phyloP scores from a whole-genome alignment of 1,140 invertebrate genomes.

The Oreohelix idahoensis region DNA sequence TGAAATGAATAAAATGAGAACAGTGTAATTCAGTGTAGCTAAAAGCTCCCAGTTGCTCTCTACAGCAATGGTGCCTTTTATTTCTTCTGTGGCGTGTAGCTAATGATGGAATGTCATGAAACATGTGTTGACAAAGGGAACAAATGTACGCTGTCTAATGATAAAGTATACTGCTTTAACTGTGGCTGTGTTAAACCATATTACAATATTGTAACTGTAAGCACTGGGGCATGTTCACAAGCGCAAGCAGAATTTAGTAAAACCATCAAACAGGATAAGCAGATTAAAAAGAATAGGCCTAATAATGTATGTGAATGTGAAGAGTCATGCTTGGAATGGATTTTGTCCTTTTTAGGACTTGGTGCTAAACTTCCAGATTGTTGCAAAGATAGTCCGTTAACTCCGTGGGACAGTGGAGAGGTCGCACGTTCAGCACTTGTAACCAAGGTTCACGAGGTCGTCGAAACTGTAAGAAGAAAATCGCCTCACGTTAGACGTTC shows the following conservation, averaged over 20 bases:
- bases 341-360: neutral
- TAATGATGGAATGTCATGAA: slow-evolving; percentile 18
- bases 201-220: neutral
- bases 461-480: neutral
- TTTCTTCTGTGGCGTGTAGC: neutral
- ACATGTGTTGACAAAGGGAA: slow-evolving; percentile 21
- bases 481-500: neutral
- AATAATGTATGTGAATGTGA: neutral
- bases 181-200: neutral
- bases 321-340: neutral
- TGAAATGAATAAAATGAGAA: neutral
- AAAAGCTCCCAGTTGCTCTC: neutral
- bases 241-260: too few species aligned
- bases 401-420: neutral
- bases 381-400: neutral
- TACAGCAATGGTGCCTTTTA: neutral
- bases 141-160: neutral
- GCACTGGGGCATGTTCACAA: neutral
- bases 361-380: neutral
- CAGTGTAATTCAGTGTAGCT: neutral
- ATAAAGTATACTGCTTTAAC: neutral
- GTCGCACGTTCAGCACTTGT: neutral
- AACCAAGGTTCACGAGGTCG: neutral
- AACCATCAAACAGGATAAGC: too few species aligned
- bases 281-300: too few species aligned